phyloP scores from a whole-genome alignment of 2,113 vertebrate species.

The Rhinopomastus cyanomelas region DNA sequence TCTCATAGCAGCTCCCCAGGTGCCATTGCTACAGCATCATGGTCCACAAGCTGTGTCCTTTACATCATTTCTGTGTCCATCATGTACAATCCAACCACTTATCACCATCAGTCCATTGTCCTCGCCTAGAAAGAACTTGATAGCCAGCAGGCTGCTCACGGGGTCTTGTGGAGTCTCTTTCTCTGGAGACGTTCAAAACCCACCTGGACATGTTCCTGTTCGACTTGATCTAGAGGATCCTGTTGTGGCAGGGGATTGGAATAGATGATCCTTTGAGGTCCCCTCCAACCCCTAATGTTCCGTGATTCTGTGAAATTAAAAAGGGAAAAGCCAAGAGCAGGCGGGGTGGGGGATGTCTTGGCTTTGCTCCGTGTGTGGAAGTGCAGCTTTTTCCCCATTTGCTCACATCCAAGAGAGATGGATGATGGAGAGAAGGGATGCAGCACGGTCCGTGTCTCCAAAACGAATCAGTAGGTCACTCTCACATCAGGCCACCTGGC shows the following conservation, averaged over 20 bases:
- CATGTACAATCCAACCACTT: not conserved
- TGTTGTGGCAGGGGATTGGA: no score
- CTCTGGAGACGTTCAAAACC: no score
- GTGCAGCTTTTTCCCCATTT: not conserved
- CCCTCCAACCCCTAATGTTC: no score
- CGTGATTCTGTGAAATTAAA: no score
- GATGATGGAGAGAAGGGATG: not conserved
- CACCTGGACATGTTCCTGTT: no score
- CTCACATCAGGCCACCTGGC: not conserved
- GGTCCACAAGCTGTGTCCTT: not conserved
- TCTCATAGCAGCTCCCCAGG: not conserved
- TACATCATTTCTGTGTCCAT: not conserved
- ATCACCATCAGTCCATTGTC: not conserved
- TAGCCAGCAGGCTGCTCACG: no score
- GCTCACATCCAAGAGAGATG: not conserved
- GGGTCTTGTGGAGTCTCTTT: no score
- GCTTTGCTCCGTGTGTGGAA: not conserved
- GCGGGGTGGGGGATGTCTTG: not conserved
- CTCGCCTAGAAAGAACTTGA: not conserved
- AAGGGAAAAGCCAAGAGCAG: not conserved
- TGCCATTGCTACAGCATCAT: not conserved
- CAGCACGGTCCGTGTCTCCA: not conserved
- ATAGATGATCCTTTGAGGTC: no score
- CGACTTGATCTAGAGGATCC: no score
- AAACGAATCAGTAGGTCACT: not conserved